Evolutionary conservation across 2,888 invertebrate genomes (phyloP), one percentile per base, ranked within the genome.

Genomic region (Muschampia plurimacula): DNA sequence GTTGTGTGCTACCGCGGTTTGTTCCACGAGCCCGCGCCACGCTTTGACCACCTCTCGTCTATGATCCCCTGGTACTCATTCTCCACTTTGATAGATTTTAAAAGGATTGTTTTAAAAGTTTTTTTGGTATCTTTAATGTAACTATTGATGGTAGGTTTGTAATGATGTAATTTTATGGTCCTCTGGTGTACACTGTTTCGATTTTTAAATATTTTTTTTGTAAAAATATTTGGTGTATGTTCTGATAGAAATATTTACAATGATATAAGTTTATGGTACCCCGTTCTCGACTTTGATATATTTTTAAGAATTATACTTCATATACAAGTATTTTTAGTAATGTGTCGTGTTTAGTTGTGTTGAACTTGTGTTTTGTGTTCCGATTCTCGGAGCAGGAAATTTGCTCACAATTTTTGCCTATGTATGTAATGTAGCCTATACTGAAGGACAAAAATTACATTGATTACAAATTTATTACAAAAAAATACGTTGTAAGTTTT

Each of bases 1-100:
- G 60, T 60, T 68, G 67, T 69, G 69, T 69, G 69, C 64, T 69
- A 55, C 63, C 63, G 57, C 70, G 63, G 70, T 57, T 64, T 36
- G 39, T 57, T 57, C 44, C 65, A 10, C 13, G 64, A 7, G 44
- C 71, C 66, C 71, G 65, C 70, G 70, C 70, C 70, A 12, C 70
- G 64, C 32, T 65, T 44, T 46, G 70, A 57, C 65, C 55, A 59
- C 70, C 70, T 44, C 65, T 60, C 28, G 15, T 12, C 44, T n/a
- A 55, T 69, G 55, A 2, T 12, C 32, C 36, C 70, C 70, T 70
- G 70, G 70, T 70, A 70, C 44, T 28, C 12, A 1, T 0, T 60
- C 36, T 10, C 55, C 32, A 60, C 46, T 68, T 68, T 46, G 59
- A 63, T 41, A 62, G 9, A 41, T 41, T 41, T 41, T 41, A 2